Evolutionary conservation across 2,888 invertebrate species (phyloP).

Genomic region (Mythimna loreyi): DNA sequence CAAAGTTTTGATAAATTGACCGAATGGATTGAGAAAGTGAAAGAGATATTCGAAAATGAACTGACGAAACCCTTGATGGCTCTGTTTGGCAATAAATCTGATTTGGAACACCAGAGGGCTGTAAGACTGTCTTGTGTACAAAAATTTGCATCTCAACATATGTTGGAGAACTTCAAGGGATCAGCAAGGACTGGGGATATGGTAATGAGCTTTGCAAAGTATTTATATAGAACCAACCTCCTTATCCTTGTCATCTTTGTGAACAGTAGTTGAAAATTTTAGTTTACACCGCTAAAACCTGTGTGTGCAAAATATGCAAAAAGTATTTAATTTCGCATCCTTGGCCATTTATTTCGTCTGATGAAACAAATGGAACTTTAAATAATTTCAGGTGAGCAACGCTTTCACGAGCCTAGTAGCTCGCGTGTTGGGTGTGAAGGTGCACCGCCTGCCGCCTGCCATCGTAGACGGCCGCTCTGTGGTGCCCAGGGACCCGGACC

Average conservation of each 20-base stretch:
- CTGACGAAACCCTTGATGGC: conserved; percentile 90
- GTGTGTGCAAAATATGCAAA: too few species aligned
- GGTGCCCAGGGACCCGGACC: conserved; percentile 55
- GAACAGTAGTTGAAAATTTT: neutral
- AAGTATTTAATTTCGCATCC: neutral
- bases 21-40: conserved; percentile 92
- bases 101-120: conserved; percentile 93
- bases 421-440: conserved; percentile 75
- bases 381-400: conserved; percentile 90
- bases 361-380: too few species aligned
- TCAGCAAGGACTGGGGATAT: conserved; percentile 94
- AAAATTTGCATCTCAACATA: conserved; percentile 92
- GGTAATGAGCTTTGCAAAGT: conserved; percentile 81
- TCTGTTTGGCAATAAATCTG: conserved; percentile 93
- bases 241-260: neutral
- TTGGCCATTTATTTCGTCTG: too few species aligned
- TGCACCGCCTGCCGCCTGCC: conserved; percentile 67
- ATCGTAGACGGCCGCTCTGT: conserved; percentile 67
- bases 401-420: conserved; percentile 93
- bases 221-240: neutral
- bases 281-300: too few species aligned
- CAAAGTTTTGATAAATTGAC: conserved; percentile 94
- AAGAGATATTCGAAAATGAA: conserved; percentile 82
- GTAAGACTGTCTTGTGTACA: conserved; percentile 92
- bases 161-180: conserved; percentile 91